These are phyloP conservation scores for Stichodactyla mertensii DNA, from an alignment of 64 coral and sea anemone genomes.

Conservation along the genomic window DNA sequence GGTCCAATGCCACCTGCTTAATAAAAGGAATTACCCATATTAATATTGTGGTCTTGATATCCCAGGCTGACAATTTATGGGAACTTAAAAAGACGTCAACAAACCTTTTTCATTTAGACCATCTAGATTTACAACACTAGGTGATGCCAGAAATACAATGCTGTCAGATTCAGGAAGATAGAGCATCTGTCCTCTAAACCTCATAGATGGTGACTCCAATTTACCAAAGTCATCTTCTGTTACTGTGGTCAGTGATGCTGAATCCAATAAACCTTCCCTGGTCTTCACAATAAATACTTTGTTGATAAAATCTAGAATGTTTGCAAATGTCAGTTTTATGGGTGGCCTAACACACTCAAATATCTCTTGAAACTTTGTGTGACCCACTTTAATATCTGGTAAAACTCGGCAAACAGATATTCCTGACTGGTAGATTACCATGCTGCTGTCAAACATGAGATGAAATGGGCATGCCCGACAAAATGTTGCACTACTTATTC, in stretches of 20 bases:
- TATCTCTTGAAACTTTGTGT: constrained; percentile 58
- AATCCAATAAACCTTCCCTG: constrained; percentile 89
- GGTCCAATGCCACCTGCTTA: not conserved
- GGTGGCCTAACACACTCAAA: constrained; percentile 85
- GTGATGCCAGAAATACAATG: constrained; percentile 84
- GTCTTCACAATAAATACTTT: constrained; percentile 93
- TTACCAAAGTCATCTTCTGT: constrained; percentile 85
- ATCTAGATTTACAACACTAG: constrained; percentile 97
- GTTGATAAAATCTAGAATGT: constrained; percentile 79
- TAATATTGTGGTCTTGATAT: too few relatives aligned
- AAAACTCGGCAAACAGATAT: constrained; percentile 76
- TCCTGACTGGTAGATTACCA: constrained; percentile 96
- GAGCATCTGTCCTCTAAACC: constrained; percentile 94
- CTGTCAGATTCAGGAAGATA: constrained; percentile 91
- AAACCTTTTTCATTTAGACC: constrained; percentile 98
- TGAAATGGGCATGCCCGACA: constrained; percentile 96
- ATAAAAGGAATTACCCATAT: too few relatives aligned
- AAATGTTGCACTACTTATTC: constrained; percentile 75
- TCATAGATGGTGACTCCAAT: constrained; percentile 91
- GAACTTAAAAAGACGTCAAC: constrained; percentile 33
- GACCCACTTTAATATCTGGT: constrained; percentile 70
- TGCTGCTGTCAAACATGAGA: constrained; percentile 76
- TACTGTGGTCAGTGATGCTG: constrained; percentile 82
- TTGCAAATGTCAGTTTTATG: constrained; percentile 65
- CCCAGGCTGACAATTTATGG: constrained; percentile 14